phyloP scores from a whole-genome alignment of 2,113 vertebrate genomes.

The Connochaetes taurinus region DNA sequence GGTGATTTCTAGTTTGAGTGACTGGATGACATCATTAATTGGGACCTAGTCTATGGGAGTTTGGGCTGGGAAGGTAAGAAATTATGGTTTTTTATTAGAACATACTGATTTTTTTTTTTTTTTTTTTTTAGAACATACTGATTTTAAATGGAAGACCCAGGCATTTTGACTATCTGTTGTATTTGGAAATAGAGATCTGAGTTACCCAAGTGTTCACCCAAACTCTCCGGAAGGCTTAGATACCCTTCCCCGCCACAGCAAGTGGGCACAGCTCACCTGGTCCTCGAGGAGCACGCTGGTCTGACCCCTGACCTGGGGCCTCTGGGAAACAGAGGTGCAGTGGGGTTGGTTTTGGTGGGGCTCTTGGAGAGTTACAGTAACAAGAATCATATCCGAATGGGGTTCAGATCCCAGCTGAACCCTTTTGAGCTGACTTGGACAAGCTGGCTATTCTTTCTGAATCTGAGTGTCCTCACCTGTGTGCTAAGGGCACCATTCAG shows the following conservation, averaged over 20 bases:
- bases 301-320: not conserved
- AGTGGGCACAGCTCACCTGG: not conserved
- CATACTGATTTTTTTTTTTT: not conserved
- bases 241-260: not conserved
- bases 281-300: fast-evolving
- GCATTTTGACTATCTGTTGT: not conserved
- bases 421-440: not conserved
- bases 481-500: not conserved
- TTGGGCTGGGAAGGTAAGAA: not conserved
- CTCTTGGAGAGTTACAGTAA: not conserved
- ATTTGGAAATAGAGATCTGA: not conserved
- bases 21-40: not conserved
- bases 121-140: not conserved
- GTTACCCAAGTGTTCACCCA: not conserved
- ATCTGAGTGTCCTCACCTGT: not conserved
- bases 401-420: not conserved
- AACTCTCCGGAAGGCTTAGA: not conserved
- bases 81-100: not conserved
- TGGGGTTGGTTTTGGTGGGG: not conserved
- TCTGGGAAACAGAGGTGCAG: not conserved
- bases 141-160: not conserved
- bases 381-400: not conserved
- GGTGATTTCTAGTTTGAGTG: not conserved
- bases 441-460: not conserved
- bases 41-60: not conserved